Conservation (phyloP, 2,888 invertebrate species). For the Perizoma affinitatum region DNA sequence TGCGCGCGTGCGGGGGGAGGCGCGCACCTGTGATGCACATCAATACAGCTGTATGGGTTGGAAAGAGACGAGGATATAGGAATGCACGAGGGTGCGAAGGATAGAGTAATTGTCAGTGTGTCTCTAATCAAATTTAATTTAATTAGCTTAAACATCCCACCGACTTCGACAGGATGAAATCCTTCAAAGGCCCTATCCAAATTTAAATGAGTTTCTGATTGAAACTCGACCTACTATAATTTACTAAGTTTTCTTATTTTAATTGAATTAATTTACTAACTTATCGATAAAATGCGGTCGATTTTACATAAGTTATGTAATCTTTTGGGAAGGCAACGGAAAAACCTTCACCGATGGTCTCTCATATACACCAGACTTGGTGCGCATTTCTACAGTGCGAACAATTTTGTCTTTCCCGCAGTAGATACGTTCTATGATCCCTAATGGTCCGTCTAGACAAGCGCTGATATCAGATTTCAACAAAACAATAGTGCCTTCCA, state of each 20-base stretch:
- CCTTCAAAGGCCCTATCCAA: neutral
- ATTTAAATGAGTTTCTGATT: neutral
- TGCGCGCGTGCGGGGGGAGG: too few species aligned
- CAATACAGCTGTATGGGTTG: too few species aligned
- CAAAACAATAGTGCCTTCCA: neutral
- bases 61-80: too few species aligned
- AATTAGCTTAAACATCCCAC: too few species aligned
- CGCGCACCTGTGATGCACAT: too few species aligned
- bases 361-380: neutral
- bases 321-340: too few species aligned
- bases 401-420: neutral
- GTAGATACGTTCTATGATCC: neutral
- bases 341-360: neutral
- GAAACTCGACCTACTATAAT: neutral
- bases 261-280: neutral
- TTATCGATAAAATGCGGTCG: neutral
- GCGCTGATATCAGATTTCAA: conserved; percentile 1
- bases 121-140: too few species aligned
- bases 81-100: too few species aligned
- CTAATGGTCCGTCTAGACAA: neutral
- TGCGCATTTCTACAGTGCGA: neutral
- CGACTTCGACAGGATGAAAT: neutral
- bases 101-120: too few species aligned
- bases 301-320: neutral
- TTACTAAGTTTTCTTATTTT: neutral